These are phyloP conservation scores for Conistra vaccinii DNA, from an alignment of 2,888 invertebrate species.

Conservation along the genomic window DNA sequence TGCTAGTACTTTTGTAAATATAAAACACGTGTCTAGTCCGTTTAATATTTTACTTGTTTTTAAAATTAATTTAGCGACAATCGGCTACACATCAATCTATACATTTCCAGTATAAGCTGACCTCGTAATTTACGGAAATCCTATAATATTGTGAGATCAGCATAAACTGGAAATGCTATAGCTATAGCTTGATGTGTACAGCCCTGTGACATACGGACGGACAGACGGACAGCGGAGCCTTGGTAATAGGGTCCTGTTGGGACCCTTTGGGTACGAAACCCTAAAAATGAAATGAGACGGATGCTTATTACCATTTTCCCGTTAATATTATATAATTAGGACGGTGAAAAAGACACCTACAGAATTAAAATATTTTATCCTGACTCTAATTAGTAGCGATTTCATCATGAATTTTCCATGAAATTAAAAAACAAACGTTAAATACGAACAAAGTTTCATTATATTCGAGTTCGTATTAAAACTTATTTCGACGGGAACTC, in stretches of 20 bases:
- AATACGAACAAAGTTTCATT: conserved; percentile 11
- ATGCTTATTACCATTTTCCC: conserved; percentile 43
- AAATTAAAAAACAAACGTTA: conserved; percentile 8
- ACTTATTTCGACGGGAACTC: conserved; percentile 40
- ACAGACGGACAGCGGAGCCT: background rate
- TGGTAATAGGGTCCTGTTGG: background rate
- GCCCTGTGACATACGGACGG: background rate
- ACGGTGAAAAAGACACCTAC: conserved; percentile 12
- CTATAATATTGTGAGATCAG: no score
- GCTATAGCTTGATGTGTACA: no score
- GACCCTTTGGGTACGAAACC: background rate
- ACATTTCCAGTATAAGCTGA: no score
- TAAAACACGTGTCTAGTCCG: background rate
- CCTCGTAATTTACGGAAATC: no score
- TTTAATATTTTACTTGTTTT: no score
- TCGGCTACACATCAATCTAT: no score
- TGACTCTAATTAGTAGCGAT: conserved; percentile 11
- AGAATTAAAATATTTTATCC: conserved; percentile 22
- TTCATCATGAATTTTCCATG: conserved; percentile 1
- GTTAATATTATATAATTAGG: conserved; percentile 36
- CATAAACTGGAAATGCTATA: no score
- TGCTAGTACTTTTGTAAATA: background rate
- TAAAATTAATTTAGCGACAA: no score
- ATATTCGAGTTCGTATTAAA: conserved; percentile 26
- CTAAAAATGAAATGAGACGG: conserved; percentile 14